Evolutionary conservation across 2,113 vertebrate genomes (phyloP), one percentile per base, ranked within the genome.

Genomic region (Periophthalmodon schlosseri): DNA sequence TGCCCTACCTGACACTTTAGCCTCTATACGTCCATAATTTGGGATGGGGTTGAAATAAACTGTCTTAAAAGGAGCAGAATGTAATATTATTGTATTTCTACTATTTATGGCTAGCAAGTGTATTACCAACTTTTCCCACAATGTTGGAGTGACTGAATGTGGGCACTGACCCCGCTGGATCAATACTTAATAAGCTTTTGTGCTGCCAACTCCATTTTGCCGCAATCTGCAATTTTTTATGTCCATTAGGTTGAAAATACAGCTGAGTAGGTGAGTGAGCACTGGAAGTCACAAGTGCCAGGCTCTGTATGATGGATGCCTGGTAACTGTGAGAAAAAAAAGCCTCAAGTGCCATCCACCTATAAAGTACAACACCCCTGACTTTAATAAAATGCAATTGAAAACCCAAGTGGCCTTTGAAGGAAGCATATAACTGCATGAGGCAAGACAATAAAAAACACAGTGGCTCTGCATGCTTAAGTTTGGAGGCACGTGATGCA

Each of bases 111-210:
- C 84, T 84, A 83, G 86, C 82, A 78, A 86, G 79, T 70, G 46
- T 58, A 83, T 75, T 79, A 89, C 81, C 56, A 87, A 86, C 80
- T 86, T 70, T 84, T 77, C 84, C 84, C 79, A 74, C 82, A 83
- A 84, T 87, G 89, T 88, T 85, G 78, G 85, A 90, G 89, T 74
- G 72, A 84, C 88, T 77, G 83, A 83, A 93, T 87, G 90, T 87
- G 84, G 86, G 87, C 86, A 90, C 88, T 91, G 91, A 93, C 92
- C 89, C 92, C 87, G 82, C 74, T 46, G 61, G 90, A 93, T 94
- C 92, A 85, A 94, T 94, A 94, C 84, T 91, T 93, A 93, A 94
- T 93, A 94, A 89, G 92, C 90, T 88, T 91, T 88, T 89, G 87
- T 87, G 87, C 90, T 89, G 87, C 90, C 85, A 88, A 87, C 82